phyloP scores from a whole-genome alignment of 2,888 invertebrate species.

The Apamea monoglypha region DNA sequence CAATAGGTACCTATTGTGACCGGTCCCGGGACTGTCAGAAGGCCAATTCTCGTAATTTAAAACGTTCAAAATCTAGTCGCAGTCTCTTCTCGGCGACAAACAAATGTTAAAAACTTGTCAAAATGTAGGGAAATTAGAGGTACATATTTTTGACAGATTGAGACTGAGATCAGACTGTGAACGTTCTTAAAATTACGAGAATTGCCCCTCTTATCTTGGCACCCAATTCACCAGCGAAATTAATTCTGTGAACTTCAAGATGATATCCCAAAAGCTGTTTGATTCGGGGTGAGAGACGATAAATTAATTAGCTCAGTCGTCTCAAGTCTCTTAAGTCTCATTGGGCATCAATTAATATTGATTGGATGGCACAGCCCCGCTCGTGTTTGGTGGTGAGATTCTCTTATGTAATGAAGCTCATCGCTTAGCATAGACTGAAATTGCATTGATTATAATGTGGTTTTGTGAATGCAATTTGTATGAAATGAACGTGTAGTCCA shows the following conservation, averaged over 20 bases:
- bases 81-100: too few species aligned
- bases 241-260: constrained; percentile 31
- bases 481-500: not conserved
- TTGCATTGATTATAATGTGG: not conserved
- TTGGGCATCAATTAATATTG: constrained; percentile 42
- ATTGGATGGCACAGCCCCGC: constrained; percentile 27
- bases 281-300: constrained; percentile 26
- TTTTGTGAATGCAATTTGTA: not conserved
- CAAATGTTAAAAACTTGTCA: too few species aligned
- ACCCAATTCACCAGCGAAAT: constrained; percentile 20
- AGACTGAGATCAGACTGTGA: too few species aligned
- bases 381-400: not conserved
- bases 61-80: too few species aligned
- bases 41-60: too few species aligned
- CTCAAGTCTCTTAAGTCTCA: constrained; percentile 37
- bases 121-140: too few species aligned
- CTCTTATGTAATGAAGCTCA: constrained; percentile 2
- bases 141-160: too few species aligned
- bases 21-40: too few species aligned
- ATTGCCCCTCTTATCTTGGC: too few species aligned
- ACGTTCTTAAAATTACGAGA: too few species aligned
- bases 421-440: not conserved
- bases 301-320: constrained; percentile 26
- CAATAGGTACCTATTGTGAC: too few species aligned
- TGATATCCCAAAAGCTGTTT: constrained; percentile 29